phyloP scores from a whole-genome alignment of 2,113 vertebrate genomes.

The Mola mola region DNA sequence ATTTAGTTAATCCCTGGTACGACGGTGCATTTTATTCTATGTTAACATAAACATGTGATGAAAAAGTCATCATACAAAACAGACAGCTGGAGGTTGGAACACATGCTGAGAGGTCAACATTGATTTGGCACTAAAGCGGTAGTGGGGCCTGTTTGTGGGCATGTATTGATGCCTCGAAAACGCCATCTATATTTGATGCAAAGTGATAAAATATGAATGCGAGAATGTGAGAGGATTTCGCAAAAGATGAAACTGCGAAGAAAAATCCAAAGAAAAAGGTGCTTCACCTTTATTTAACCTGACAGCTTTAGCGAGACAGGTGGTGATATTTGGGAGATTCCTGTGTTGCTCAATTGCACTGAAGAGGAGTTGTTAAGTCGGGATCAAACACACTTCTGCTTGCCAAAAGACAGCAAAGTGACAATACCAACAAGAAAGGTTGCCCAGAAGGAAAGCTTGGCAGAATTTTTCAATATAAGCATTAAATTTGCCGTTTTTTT shows the following conservation, averaged over 20 bases:
- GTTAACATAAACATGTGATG: neutral
- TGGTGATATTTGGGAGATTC: conserved; percentile 28
- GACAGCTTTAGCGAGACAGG: conserved; percentile 25
- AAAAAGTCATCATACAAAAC: neutral
- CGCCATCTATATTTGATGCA: conserved; percentile 55
- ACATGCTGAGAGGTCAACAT: neutral
- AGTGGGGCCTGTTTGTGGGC: conserved; percentile 19
- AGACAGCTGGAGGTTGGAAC: neutral
- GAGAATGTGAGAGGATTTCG: conserved; percentile 45
- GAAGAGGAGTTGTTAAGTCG: conserved; percentile 11
- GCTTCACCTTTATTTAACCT: conserved; percentile 42
- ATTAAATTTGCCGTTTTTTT: too few relatives aligned
- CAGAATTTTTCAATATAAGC: neutral
- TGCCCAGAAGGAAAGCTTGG: conserved; percentile 3
- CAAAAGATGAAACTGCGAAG: conserved; percentile 12
- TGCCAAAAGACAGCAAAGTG: neutral
- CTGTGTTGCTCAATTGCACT: conserved; percentile 27
- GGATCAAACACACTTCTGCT: conserved; percentile 18
- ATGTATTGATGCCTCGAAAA: conserved; percentile 24
- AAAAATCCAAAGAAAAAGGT: conserved; percentile 16
- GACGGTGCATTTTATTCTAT: neutral
- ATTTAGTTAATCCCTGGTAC: too few relatives aligned
- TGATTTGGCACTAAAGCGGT: conserved; percentile 36
- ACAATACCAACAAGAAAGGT: conserved; percentile 18
- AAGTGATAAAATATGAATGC: conserved; percentile 60